Evolutionary conservation across 2,888 invertebrate species (phyloP).

Genomic region (Ophonus ardosiacus): DNA sequence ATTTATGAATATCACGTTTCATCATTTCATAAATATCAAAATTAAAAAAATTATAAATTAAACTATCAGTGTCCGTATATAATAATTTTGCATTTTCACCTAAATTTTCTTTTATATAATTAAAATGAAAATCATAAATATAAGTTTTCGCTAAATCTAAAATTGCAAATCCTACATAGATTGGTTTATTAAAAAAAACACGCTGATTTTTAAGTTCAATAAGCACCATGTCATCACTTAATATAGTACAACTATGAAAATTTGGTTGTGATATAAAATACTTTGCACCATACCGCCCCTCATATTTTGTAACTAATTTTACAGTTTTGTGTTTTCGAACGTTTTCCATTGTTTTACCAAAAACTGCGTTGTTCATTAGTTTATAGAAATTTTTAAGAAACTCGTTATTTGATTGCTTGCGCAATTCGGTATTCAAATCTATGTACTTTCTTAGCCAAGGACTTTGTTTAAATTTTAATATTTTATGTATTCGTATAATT

Average conservation of each 20-base stretch:
- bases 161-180: constrained; percentile 71
- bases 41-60: constrained; percentile 7
- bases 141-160: constrained; percentile 71
- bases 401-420: constrained; percentile 61
- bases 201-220: constrained; percentile 69
- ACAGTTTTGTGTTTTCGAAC: constrained; percentile 71
- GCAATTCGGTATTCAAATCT: constrained; percentile 62
- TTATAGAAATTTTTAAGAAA: constrained; percentile 68
- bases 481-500: constrained; percentile 68
- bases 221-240: constrained; percentile 70
- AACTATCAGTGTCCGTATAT: constrained; percentile 51
- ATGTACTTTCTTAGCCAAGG: constrained; percentile 69
- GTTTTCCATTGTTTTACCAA: constrained; percentile 73
- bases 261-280: constrained; percentile 69
- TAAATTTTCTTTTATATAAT: constrained; percentile 66
- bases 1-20: too few relatives aligned
- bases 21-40: too few relatives aligned
- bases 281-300: constrained; percentile 70
- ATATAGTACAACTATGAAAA: constrained; percentile 69
- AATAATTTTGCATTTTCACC: constrained; percentile 27
- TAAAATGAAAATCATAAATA: constrained; percentile 72
- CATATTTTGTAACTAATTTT: constrained; percentile 66
- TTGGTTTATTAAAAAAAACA: constrained; percentile 70
- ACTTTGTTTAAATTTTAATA: constrained; percentile 70
- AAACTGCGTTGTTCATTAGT: constrained; percentile 70